Base-by-base conservation (phyloP, 2,797 vertebrate genomes). In the Phoxinus dragarum region DNA sequence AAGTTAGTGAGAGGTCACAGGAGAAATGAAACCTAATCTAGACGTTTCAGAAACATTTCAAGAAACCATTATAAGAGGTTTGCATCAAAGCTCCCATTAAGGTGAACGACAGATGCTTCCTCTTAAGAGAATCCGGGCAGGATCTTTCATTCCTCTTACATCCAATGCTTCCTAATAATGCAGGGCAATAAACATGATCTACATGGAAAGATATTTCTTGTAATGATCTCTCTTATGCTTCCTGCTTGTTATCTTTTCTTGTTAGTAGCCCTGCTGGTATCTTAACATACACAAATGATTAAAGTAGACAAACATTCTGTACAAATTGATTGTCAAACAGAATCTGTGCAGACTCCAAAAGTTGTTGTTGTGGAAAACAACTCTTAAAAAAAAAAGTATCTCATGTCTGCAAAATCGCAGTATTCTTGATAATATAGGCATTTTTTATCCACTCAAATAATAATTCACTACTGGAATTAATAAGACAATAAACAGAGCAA, bases 21-120 rank as follows among this genome's bases (percentile, higher is more conserved):
- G 40, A 36, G 81, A 82, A 82, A 61, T 44, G 54, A 82, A 82
- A 74, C 54, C 69, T 82, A 23, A 82, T 64, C 6, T 73, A 73
- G 68, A 82, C 61, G 69, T 59, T 80, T 49, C 19, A n/a, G 44
- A 68, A 61, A 47, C 47, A 52, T 23, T 49, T 67, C 6, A 67
- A 67, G 27, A 82, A n/a, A 11, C 7, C 38, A 34, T 73, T 34
- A 16, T 7, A 31, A n/a, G 52, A 44, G 1, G 2, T 21, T 52
- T 59, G 49, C n/a, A 59, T 59, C 49, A 82, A 44, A 36, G 11
- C 54, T 36, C 27, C 23, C 23, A 44, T 3, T 61, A 11, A 73
- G 49, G 9, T 44, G 64, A 52, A 68, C 4, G 16, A 23, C n/a
- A 82, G 4, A 68, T 5, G 23, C 16, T 73, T 73, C 54, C 54